Percentiles rank a stretch among this genome's conserved stretches.
Conservation (phyloP, 2,113 vertebrate genomes). For the Merops nubicus region DNA sequence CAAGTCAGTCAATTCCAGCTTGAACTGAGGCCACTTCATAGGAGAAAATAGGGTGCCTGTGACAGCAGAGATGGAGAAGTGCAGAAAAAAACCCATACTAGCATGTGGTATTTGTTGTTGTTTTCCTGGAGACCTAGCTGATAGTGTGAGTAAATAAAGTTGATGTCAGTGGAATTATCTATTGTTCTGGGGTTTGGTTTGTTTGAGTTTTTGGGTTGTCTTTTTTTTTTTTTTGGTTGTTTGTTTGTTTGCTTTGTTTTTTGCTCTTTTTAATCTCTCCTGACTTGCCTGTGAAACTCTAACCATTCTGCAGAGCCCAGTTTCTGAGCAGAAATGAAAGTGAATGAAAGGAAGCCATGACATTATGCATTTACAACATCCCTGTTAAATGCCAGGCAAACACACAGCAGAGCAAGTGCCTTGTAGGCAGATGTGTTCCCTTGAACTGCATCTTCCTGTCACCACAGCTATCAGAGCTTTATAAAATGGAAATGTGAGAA, state of each 20-base stretch:
- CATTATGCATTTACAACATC: background rate
- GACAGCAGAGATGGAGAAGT: background rate
- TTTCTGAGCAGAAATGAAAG: conserved; percentile 18
- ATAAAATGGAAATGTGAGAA: background rate
- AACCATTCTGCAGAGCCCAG: background rate
- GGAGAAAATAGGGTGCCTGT: background rate
- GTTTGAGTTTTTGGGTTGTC: too few species aligned
- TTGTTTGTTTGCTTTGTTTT: background rate
- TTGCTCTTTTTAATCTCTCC: background rate
- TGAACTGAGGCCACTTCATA: background rate
- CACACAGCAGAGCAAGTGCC: background rate
- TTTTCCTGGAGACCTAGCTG: background rate
- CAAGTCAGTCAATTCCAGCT: background rate
- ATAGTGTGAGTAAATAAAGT: background rate
- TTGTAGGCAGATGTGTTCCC: background rate
- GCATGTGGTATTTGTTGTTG: background rate
- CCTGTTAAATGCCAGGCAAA: background rate
- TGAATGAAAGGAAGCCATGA: background rate
- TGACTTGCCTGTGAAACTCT: background rate
- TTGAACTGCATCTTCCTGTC: conserved; percentile 25
- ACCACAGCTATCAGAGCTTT: conserved; percentile 5
- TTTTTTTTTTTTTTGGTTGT: background rate
- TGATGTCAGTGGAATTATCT: background rate
- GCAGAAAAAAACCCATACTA: rapidly evolving
- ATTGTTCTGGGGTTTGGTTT: background rate